Percentiles rank a stretch among this genome's conserved stretches.
phyloP scores from a whole-genome alignment of 2,888 invertebrate species.

The Acleris sparsana region DNA sequence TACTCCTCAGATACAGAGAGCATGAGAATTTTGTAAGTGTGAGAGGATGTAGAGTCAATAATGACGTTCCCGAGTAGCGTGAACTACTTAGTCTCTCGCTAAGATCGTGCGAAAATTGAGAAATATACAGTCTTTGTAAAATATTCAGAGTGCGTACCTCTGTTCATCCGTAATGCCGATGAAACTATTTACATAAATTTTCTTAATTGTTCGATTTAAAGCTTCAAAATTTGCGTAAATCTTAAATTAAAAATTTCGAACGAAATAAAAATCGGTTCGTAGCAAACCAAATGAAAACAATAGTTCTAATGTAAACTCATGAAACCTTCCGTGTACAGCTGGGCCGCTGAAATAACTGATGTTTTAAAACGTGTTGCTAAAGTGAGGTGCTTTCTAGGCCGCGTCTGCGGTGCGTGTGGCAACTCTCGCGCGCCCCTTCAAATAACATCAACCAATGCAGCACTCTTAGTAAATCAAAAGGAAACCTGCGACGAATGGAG shows the following conservation, averaged over 20 bases:
- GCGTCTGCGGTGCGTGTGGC: constrained; percentile 35
- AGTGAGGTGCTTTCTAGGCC: constrained; percentile 35
- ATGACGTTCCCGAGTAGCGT: background rate
- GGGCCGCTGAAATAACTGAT: constrained; percentile 3
- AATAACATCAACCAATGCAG: too few species aligned
- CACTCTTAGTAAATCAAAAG: too few species aligned
- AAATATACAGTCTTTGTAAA: background rate
- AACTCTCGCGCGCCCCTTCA: constrained; percentile 8
- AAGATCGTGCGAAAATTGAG: too few species aligned
- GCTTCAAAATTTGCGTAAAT: background rate
- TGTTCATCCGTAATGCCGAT: constrained; percentile 12
- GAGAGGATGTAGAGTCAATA: constrained; percentile 17
- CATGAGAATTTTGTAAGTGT: background rate
- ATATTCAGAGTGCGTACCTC: constrained; percentile 13
- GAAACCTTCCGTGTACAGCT: constrained; percentile 2
- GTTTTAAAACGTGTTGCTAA: constrained; percentile 22
- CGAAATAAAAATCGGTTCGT: background rate
- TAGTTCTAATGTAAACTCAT: constrained; percentile 10
- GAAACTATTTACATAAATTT: constrained; percentile 8
- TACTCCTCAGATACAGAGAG: background rate
- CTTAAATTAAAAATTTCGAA: background rate
- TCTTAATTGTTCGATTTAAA: background rate
- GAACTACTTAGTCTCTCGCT: too few species aligned
- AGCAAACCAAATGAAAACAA: background rate
- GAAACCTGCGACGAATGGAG: too few species aligned